A percentile compares a stretch with the other conserved stretches of the same genome.
Evolutionary conservation across 2,113 vertebrate species (phyloP).

Genomic region (Malurus alboscapulatus): DNA sequence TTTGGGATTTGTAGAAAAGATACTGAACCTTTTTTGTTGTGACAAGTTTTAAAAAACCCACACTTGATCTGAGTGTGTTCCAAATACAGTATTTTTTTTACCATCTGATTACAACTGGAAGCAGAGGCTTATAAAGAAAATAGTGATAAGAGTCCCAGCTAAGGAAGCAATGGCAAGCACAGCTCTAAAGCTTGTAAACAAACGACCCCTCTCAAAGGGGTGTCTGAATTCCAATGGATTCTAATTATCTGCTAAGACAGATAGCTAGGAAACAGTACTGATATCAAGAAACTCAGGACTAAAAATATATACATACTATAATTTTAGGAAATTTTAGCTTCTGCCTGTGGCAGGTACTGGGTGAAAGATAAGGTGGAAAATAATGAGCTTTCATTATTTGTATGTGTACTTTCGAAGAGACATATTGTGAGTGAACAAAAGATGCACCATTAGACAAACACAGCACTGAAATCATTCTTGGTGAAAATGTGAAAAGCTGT

Average conservation of each 20-base stretch:
- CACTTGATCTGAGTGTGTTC: neutral
- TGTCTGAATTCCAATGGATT: slow-evolving; percentile 22
- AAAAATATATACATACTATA: neutral
- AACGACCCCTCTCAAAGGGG: neutral
- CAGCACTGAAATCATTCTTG: neutral
- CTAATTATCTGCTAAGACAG: slow-evolving; percentile 21
- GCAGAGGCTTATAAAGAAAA: neutral
- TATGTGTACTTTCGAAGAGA: neutral
- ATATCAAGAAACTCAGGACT: neutral
- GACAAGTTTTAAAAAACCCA: neutral
- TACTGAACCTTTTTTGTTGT: neutral
- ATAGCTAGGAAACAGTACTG: neutral
- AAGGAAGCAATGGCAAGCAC: neutral
- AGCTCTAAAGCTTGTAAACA: slow-evolving; percentile 4
- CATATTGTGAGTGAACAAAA: neutral
- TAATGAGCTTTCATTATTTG: slow-evolving; percentile 30
- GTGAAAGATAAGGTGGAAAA: slow-evolving; percentile 9
- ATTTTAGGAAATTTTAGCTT: neutral
- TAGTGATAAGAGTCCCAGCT: neutral
- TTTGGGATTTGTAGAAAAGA: neutral
- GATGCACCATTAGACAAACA: slow-evolving; percentile 16
- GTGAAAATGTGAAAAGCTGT: neutral
- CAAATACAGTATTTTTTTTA: neutral
- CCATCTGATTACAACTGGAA: neutral
- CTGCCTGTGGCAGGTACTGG: neutral